These are phyloP conservation scores for Ctenicera cuprea DNA, from an alignment of 2,888 invertebrate species.

Conservation along the genomic window DNA sequence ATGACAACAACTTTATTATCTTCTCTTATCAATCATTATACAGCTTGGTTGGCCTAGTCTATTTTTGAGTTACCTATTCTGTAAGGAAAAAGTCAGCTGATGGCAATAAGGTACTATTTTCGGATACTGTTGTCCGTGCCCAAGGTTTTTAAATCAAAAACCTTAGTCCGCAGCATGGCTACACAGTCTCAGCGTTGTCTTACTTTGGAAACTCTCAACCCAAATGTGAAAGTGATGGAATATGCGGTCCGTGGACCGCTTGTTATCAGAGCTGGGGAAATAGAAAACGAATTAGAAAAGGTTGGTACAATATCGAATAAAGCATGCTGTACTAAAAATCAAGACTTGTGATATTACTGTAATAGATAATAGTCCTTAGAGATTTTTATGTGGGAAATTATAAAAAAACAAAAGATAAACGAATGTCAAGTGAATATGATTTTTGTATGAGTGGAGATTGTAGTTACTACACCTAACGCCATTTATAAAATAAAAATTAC, in stretches of 20 bases:
- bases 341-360: no score
- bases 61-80: neutral
- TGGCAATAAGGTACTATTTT: slow-evolving; percentile 2
- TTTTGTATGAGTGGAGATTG: no score
- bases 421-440: no score
- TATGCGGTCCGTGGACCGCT: slow-evolving; percentile 99
- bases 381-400: no score
- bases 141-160: neutral
- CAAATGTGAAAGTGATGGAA: slow-evolving; percentile 92
- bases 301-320: slow-evolving; percentile 75
- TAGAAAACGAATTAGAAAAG: slow-evolving; percentile 92
- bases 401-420: no score
- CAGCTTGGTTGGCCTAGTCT: neutral
- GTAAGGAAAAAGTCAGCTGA: neutral
- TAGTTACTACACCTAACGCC: no score
- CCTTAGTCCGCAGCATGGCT: slow-evolving; percentile 32
- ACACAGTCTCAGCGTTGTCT: slow-evolving; percentile 57
- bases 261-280: slow-evolving; percentile 92
- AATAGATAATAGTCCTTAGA: no score
- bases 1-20: no score
- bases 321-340: no score
- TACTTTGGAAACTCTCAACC: slow-evolving; percentile 88
- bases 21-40: no score
- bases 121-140: neutral
- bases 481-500: no score